Evolutionary conservation across 2,888 invertebrate species (phyloP), one percentile per base, ranked within the genome.

Genomic region (Callyntrura guangdongensis): DNA sequence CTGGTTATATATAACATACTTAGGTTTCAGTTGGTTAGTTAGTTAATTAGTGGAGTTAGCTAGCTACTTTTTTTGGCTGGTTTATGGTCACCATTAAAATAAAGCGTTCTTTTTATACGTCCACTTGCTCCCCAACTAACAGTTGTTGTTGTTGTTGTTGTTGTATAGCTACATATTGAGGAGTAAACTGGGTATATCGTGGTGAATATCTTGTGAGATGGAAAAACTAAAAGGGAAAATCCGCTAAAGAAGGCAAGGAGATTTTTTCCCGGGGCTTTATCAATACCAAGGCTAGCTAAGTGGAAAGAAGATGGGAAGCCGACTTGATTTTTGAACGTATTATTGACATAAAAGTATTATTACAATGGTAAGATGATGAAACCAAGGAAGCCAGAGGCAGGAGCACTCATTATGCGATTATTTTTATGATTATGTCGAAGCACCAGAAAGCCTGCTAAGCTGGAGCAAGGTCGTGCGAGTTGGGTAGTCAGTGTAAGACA

Each of bases 321-420:
- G 36, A n/a, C 36, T 14, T 36, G 27, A 14, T 36, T 36, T n/a
- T 69, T 17, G 9, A 69, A 14, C 14, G 36, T 27, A 36, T 69
- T 69, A 69, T 36, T 36, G 36, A 69, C 67, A 27, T 36, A n/a
- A 36, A 36, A 69, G 67, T 12, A 69, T 69, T 69, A 14, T 69
- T 36, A 36, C 36, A 36, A 36, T 25, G 25, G 25, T 69, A 69
- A n/a, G 67, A n/a, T 0, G n/a, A n/a, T n/a, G n/a, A n/a, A 53
- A 9, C 14, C n/a, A 53, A 53, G 12, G 53, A 53, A 14, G n/a
- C 36, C 36, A 53, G 36, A 14, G 14, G n/a, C n/a, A n/a, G n/a
- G 67, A 36, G 67, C 67, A 69, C 36, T 36, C 36, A 69, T 69
- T 69, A 69, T 69, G 67, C 67, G 67, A 69, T 69, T 69, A 69